These are phyloP conservation scores for Epinotia demarniana DNA, from an alignment of 2,888 invertebrate species.

Conservation along the genomic window DNA sequence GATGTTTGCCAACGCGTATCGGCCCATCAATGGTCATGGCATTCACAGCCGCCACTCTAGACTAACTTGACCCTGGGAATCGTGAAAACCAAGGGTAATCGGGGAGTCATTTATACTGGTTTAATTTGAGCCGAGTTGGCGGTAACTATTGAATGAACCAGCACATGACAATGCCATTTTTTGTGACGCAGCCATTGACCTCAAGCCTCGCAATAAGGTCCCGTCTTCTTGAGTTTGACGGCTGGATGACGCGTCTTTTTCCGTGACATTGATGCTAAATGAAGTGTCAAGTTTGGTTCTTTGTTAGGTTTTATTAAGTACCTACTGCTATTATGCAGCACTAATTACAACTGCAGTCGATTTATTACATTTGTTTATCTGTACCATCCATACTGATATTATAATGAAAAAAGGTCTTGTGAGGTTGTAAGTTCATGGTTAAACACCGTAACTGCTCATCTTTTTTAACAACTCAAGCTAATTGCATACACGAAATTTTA, in stretches of 20 bases:
- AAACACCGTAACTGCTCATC: no score
- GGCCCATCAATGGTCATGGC: conserved; percentile 65
- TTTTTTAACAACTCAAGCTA: no score
- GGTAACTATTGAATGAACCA: not conserved
- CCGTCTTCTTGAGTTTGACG: conserved; percentile 56
- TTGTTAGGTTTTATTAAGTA: conserved; percentile 62
- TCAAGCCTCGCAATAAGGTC: conserved; percentile 62
- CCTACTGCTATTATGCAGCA: conserved; percentile 51
- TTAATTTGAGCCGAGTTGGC: not conserved
- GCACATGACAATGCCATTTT: conserved; percentile 67
- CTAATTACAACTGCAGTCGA: conserved; percentile 38
- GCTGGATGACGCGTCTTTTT: conserved; percentile 63
- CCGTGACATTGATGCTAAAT: conserved; percentile 74
- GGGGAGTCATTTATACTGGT: not conserved
- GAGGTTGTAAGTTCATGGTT: no score
- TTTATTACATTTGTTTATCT: not conserved
- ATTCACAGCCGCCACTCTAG: not conserved
- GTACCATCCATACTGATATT: no score
- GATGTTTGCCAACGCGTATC: conserved; percentile 64
- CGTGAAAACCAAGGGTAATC: not conserved
- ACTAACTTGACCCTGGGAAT: not conserved
- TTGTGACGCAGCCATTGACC: conserved; percentile 70
- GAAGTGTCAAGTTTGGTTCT: conserved; percentile 67
- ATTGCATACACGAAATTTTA: no score
- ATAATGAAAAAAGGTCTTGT: no score